Percentiles rank a stretch among this genome's conserved stretches.
Conservation (phyloP, 2,888 invertebrate genomes). For the Exocentrus adspersus region DNA sequence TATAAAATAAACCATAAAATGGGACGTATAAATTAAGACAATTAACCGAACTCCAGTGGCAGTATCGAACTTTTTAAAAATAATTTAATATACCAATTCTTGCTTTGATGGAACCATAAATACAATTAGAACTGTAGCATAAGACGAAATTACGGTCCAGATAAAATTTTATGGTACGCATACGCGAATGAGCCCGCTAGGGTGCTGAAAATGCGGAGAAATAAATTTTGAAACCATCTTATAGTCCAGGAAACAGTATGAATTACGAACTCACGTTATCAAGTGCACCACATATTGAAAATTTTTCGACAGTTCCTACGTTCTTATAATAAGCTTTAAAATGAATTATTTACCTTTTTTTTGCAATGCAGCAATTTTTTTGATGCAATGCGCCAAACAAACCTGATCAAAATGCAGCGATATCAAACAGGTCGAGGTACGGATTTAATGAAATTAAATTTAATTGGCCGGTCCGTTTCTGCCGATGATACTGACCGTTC, state of each 20-base stretch:
- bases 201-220: not conserved
- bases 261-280: no score
- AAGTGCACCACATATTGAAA: no score
- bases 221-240: not conserved
- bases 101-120: constrained; percentile 27
- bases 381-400: constrained; percentile 8
- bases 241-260: not conserved
- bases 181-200: constrained; percentile 12
- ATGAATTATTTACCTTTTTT: no score
- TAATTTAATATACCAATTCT: constrained; percentile 22
- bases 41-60: constrained; percentile 32
- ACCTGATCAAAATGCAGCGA: constrained; percentile 39
- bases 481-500: constrained; percentile 43
- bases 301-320: no score
- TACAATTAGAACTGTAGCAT: constrained; percentile 34
- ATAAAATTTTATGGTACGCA: constrained; percentile 34
- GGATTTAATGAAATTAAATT: constrained; percentile 56
- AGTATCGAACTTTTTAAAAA: constrained; percentile 31
- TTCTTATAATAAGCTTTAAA: no score
- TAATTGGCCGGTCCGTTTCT: constrained; percentile 52
- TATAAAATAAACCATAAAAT: constrained; percentile 1
- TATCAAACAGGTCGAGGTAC: constrained; percentile 45
- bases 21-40: constrained; percentile 20
- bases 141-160: constrained; percentile 31
- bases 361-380: no score